These are phyloP conservation scores for Lagenorhynchus albirostris DNA, from an alignment of 2,113 vertebrate species.

Conservation along the genomic window DNA sequence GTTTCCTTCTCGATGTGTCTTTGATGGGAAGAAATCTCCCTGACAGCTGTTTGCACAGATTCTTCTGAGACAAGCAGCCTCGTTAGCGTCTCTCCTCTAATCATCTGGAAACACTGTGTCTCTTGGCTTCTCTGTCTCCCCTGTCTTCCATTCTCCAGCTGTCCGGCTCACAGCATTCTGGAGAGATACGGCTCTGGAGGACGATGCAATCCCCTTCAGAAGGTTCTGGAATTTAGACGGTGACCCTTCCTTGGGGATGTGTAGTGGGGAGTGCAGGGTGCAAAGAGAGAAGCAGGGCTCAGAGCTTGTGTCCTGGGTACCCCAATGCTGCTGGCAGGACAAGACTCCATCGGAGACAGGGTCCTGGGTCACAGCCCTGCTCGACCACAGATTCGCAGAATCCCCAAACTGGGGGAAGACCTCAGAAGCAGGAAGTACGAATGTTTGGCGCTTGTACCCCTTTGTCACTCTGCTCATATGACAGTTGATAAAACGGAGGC, in stretches of 20 bases:
- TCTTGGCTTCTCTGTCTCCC: background rate
- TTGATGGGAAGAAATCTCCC: background rate
- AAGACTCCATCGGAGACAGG: rapidly evolving
- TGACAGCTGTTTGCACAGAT: background rate
- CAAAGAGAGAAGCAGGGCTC: background rate
- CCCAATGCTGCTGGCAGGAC: rapidly evolving
- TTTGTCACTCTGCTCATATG: background rate
- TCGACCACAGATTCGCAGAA: rapidly evolving
- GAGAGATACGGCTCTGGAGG: background rate
- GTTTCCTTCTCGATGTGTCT: background rate
- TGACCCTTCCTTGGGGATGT: background rate
- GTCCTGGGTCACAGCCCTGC: rapidly evolving
- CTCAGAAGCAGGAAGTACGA: rapidly evolving
- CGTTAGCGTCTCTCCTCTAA: background rate
- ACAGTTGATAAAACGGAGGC: background rate
- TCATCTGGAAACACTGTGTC: background rate
- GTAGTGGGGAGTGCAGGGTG: rapidly evolving
- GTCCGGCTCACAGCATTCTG: background rate
- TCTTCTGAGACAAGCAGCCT: background rate
- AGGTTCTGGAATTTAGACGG: background rate
- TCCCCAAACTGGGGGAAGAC: rapidly evolving
- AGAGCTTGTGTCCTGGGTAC: background rate
- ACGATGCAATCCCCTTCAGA: background rate
- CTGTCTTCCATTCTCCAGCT: background rate
- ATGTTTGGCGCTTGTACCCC: rapidly evolving